Base-by-base conservation (phyloP, 2,113 vertebrate genomes). In the Corythoichthys haematopterus region DNA sequence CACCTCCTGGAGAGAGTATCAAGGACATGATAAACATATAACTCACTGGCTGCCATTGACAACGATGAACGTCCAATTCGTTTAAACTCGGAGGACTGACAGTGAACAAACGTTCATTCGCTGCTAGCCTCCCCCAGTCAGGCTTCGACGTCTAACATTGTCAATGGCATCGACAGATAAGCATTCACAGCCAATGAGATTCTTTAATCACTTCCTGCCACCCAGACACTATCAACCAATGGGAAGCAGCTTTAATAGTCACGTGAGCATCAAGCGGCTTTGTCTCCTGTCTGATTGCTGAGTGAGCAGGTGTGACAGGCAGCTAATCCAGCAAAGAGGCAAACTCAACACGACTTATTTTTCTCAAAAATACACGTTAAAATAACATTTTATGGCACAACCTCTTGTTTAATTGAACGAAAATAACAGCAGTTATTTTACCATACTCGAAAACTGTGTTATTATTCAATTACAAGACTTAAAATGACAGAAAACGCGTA, bases 221-320 rank as follows among this genome's bases (percentile, higher is more conserved):
- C 40, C 2, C 46, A 60, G 59, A 38, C 63, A 75, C 67, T 67
- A 65, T 47, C 47, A 66, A 68, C 74, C 71, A 79, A 68, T 59
- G 6, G 2, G 71, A 45, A 60, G 1, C 46, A 46, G 53, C 50
- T 12, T 55, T 2, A 16, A 1, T 8, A 35, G 70, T 87, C 87
- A 90, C 69, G 38, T 90, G 85, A 78, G 20, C 20, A 7, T 40
- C 74, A 87, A 88, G 85, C 77, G 64, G 88, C 85, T 92, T 90
- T 88, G 83, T 84, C 85, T 71, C 73, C 64, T 60, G 28, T 64
- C 67, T 81, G 78, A 88, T 58, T 86, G 83, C 84, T 87, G 85
- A 91, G 82, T 87, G 87, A 91, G 84, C 88, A 89, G 87, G 87
- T 89, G 83, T 85, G 89, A 86, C 28, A 3, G 72, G 76, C 72